A percentile compares a stretch with the other conserved stretches of the same genome.
These are phyloP conservation scores for Stenodera caucasica DNA, from an alignment of 2,888 invertebrate genomes.

Conservation along the genomic window DNA sequence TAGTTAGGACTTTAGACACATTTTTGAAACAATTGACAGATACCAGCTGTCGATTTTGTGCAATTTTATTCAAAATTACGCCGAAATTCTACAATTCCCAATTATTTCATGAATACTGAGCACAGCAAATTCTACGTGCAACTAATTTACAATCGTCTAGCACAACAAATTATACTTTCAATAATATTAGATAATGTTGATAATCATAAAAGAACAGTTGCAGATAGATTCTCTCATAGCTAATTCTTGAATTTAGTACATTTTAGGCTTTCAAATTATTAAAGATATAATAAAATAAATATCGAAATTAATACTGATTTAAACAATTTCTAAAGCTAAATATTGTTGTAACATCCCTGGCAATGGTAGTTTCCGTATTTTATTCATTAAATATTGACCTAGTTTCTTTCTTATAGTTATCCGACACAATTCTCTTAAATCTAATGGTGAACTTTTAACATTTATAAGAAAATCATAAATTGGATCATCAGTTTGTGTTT, in stretches of 20 bases:
- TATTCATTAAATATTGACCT: slow-evolving; percentile 47
- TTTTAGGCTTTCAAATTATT: not conserved
- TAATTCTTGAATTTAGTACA: too few species aligned
- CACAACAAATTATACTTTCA: too few species aligned
- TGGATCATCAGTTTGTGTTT: slow-evolving; percentile 44
- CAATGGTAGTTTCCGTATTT: slow-evolving; percentile 59
- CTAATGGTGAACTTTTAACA: slow-evolving; percentile 56
- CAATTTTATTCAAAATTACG: not conserved
- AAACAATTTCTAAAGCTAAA: slow-evolving; percentile 59
- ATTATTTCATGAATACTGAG: too few species aligned
- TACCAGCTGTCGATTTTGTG: not conserved
- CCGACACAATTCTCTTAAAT: slow-evolving; percentile 62
- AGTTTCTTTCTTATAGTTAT: slow-evolving; percentile 59
- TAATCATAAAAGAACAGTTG: too few species aligned
- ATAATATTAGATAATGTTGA: too few species aligned
- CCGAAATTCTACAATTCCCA: too few species aligned
- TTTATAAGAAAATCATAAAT: slow-evolving; percentile 48
- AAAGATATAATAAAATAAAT: not conserved
- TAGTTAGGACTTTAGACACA: too few species aligned
- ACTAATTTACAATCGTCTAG: not conserved
- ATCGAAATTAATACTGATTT: not conserved
- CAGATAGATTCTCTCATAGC: too few species aligned
- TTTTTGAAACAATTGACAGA: not conserved
- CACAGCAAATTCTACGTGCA: too few species aligned
- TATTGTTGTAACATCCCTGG: slow-evolving; percentile 61